Evolutionary conservation across 2,113 vertebrate species (phyloP).

Genomic region (Procavia capensis): DNA sequence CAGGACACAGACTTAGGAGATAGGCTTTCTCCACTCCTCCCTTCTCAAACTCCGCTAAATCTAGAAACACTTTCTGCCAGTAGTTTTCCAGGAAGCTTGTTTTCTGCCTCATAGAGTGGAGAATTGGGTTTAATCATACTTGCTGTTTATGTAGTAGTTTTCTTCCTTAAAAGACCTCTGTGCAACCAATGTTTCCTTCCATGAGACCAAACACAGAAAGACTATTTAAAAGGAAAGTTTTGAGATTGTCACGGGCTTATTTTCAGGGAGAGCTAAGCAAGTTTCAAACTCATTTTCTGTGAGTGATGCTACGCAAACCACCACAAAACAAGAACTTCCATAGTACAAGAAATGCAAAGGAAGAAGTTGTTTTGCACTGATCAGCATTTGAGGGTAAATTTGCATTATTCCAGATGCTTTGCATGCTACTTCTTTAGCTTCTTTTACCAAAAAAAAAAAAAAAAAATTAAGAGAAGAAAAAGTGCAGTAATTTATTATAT

Average conservation of each 20-base stretch:
- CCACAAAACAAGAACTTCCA: background rate
- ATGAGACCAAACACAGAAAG: slow-evolving; percentile 37
- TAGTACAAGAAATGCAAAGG: background rate
- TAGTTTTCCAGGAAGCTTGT: slow-evolving; percentile 41
- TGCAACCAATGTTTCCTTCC: slow-evolving; percentile 42
- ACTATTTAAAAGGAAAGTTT: slow-evolving; percentile 44
- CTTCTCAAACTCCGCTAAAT: background rate
- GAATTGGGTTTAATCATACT: slow-evolving; percentile 54
- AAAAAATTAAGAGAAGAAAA: slow-evolving; percentile 19
- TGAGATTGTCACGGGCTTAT: slow-evolving; percentile 20
- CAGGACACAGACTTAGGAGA: background rate
- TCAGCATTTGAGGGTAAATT: background rate
- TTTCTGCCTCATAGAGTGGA: slow-evolving; percentile 48
- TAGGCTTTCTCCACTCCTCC: background rate
- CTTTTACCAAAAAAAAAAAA: slow-evolving; percentile 23
- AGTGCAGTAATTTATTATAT: no score
- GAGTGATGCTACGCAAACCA: slow-evolving; percentile 31
- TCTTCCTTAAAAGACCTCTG: slow-evolving; percentile 63
- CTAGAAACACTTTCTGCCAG: background rate
- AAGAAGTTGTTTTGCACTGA: background rate
- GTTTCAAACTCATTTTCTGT: background rate
- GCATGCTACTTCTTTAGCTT: background rate
- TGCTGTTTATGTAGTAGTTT: slow-evolving; percentile 50
- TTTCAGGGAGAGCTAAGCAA: slow-evolving; percentile 32
- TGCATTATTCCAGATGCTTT: slow-evolving; percentile 52